phyloP scores from a whole-genome alignment of 2,113 vertebrate species.

The Anguilla rostrata region DNA sequence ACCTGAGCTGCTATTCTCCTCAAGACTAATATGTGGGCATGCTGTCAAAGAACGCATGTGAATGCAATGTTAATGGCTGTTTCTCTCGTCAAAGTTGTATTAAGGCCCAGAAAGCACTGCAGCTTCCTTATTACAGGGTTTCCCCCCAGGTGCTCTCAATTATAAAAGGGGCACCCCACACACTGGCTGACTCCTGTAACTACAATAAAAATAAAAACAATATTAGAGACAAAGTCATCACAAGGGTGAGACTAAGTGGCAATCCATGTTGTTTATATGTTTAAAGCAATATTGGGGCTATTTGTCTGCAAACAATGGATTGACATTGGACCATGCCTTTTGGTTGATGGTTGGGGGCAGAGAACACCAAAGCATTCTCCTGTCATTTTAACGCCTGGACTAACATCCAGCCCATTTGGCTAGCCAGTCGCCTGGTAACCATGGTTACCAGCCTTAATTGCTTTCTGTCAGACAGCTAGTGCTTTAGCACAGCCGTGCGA shows the following conservation, averaged over 20 bases:
- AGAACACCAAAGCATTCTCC: background rate
- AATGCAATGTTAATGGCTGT: background rate
- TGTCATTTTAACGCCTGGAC: conserved; percentile 21
- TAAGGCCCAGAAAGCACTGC: too few relatives aligned
- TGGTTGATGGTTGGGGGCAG: conserved; percentile 24
- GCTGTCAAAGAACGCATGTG: background rate
- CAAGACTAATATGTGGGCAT: background rate
- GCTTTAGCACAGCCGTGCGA: background rate
- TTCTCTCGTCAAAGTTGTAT: background rate
- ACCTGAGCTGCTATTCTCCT: background rate
- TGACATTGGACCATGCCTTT: conserved; percentile 41
- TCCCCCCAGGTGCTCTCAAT: too few relatives aligned
- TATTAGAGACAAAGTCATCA: too few relatives aligned
- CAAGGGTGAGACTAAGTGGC: conserved; percentile 57
- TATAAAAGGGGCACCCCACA: too few relatives aligned
- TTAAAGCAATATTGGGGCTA: conserved; percentile 45
- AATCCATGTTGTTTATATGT: conserved; percentile 67
- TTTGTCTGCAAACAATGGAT: conserved; percentile 35
- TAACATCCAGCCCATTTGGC: conserved; percentile 57
- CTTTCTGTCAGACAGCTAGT: background rate
- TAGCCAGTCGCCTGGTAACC: conserved; percentile 42
- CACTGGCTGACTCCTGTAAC: too few relatives aligned
- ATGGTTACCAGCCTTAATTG: conserved; percentile 31
- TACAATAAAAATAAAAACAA: too few relatives aligned
- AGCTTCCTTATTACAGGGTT: too few relatives aligned